Evolutionary conservation across 1,140 invertebrate genomes (phyloP).

Genomic region (Sitobion miscanthi): DNA sequence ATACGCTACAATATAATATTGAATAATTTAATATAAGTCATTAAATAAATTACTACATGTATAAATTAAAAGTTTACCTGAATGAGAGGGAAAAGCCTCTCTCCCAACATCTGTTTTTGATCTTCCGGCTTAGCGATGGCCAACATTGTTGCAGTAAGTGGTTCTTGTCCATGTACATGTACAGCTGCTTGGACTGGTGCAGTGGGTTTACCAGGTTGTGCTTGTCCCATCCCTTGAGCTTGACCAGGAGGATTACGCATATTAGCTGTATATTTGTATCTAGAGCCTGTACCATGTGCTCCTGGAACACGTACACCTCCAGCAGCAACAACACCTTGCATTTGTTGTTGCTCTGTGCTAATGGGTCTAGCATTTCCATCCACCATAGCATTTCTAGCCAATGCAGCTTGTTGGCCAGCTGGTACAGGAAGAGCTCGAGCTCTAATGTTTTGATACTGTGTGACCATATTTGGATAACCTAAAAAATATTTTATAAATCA

Average conservation of each 20-base stretch:
- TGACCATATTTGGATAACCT: constrained; percentile 66
- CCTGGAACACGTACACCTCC: constrained; percentile 68
- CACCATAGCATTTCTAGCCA: constrained; percentile 73
- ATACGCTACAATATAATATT: constrained; percentile 68
- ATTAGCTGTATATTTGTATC: constrained; percentile 85
- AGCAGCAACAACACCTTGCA: constrained; percentile 7
- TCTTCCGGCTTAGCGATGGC: constrained; percentile 92
- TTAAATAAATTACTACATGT: neutral
- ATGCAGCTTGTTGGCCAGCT: constrained; percentile 72
- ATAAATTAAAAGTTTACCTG: constrained; percentile 63
- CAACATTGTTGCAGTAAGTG: constrained; percentile 94
- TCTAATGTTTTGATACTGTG: constrained; percentile 67
- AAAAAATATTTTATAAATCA: constrained; percentile 57
- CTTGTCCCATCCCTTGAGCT: constrained; percentile 61
- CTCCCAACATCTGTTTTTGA: constrained; percentile 99
- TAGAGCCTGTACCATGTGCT: constrained; percentile 72
- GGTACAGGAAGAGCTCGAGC: constrained; percentile 62
- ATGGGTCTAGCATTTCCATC: constrained; percentile 75
- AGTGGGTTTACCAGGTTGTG: constrained; percentile 10
- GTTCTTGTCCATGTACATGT: constrained; percentile 89
- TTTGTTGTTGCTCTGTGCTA: constrained; percentile 67
- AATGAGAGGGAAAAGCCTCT: constrained; percentile 96
- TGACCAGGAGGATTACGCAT: constrained; percentile 79
- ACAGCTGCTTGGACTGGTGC: constrained; percentile 63
- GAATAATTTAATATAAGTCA: neutral